Conservation (phyloP, 2,113 vertebrate genomes). For the Cromileptes altivelis region DNA sequence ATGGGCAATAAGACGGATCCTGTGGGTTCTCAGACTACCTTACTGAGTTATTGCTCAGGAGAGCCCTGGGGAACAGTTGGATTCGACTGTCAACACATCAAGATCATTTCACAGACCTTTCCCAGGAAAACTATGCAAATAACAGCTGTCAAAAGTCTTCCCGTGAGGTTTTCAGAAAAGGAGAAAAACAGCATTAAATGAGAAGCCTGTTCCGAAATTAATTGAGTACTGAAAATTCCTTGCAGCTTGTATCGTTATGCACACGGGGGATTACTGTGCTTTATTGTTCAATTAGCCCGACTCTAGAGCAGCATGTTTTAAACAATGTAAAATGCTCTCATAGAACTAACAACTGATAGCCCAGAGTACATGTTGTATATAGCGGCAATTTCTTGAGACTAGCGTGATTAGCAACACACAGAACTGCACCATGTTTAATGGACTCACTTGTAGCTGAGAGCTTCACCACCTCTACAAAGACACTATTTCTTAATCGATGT, state of each 20-base stretch:
- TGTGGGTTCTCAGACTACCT: slow-evolving; percentile 29
- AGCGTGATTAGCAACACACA: slow-evolving; percentile 11
- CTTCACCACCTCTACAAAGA: slow-evolving; percentile 6
- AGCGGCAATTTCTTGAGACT: neutral
- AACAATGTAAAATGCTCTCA: slow-evolving; percentile 27
- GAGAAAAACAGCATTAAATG: slow-evolving; percentile 41
- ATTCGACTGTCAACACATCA: slow-evolving; percentile 62
- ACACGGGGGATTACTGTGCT: slow-evolving; percentile 41
- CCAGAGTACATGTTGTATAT: neutral
- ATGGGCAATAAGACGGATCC: slow-evolving; percentile 17
- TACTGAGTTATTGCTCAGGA: slow-evolving; percentile 43
- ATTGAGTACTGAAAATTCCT: slow-evolving; percentile 57
- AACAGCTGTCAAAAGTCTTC: slow-evolving; percentile 63
- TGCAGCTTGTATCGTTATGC: slow-evolving; percentile 52
- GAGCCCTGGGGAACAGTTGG: slow-evolving; percentile 35
- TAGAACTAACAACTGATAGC: slow-evolving; percentile 17
- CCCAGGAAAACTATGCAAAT: slow-evolving; percentile 55
- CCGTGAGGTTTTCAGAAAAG: slow-evolving; percentile 28
- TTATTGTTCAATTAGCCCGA: slow-evolving; percentile 56
- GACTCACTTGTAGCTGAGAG: neutral
- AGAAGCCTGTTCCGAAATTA: slow-evolving; percentile 49
- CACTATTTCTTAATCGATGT: slow-evolving; percentile 50
- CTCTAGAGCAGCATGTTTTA: slow-evolving; percentile 40
- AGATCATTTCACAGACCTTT: slow-evolving; percentile 51
- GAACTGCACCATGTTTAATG: neutral